phyloP scores from a whole-genome alignment of 2,113 vertebrate species.

The Bubalus kerabau region DNA sequence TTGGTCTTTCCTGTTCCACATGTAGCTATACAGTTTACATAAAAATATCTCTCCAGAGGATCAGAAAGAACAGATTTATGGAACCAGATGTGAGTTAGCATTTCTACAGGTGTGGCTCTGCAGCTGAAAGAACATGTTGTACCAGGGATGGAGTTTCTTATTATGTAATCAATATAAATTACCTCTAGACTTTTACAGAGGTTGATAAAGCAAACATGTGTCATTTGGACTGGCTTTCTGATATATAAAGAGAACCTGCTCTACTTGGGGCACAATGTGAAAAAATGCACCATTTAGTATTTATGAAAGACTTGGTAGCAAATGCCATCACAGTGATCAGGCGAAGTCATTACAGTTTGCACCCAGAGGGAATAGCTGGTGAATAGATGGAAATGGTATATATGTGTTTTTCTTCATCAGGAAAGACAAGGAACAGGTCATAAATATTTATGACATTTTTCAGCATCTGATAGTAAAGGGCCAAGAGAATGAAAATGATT shows the following conservation, averaged over 20 bases:
- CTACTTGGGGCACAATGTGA: background rate
- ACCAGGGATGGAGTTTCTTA: constrained; percentile 65
- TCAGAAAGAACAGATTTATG: constrained; percentile 74
- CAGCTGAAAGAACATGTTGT: constrained; percentile 70
- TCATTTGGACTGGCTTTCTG: constrained; percentile 52
- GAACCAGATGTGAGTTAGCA: constrained; percentile 69
- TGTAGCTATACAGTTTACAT: constrained; percentile 68
- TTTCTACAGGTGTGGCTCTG: constrained; percentile 69
- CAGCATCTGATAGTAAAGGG: background rate
- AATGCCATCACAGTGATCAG: background rate
- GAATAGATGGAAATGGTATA: background rate
- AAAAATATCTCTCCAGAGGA: constrained; percentile 64
- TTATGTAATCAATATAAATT: constrained; percentile 77
- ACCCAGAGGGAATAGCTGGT: background rate
- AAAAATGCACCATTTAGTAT: constrained; percentile 45
- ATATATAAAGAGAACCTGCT: constrained; percentile 42
- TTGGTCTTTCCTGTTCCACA: constrained; percentile 59
- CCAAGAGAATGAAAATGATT: background rate
- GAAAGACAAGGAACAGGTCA: constrained; percentile 26
- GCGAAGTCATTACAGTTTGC: background rate
- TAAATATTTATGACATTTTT: constrained; percentile 44
- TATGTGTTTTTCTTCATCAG: constrained; percentile 39
- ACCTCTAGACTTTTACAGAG: constrained; percentile 68
- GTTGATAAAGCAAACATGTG: constrained; percentile 72
- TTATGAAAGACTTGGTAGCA: constrained; percentile 32